phyloP scores from a whole-genome alignment of 2,797 vertebrate species.

The Darevskia nairensis region DNA sequence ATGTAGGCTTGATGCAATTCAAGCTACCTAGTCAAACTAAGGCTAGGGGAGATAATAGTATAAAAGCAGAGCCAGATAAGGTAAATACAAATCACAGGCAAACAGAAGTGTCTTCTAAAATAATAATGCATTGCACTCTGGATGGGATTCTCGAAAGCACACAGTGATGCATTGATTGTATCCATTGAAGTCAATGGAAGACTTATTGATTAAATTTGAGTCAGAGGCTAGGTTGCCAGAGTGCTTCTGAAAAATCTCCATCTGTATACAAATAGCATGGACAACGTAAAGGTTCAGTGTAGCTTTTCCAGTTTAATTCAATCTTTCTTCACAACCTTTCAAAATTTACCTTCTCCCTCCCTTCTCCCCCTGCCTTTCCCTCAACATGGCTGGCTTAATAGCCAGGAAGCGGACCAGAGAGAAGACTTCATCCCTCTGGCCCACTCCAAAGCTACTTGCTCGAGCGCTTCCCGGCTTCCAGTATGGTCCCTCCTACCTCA shows the following conservation, averaged over 20 bases:
- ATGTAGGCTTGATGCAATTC: conserved; percentile 26
- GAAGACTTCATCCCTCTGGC: too few relatives aligned
- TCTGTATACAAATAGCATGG: not conserved
- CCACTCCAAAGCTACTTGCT: too few relatives aligned
- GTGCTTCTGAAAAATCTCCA: conserved; percentile 24
- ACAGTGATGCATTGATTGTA: conserved; percentile 2
- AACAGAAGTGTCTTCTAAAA: conserved; percentile 14
- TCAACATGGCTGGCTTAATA: too few relatives aligned
- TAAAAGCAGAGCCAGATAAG: conserved; percentile 16
- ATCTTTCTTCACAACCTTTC: not conserved
- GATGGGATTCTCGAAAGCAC: conserved; percentile 9
- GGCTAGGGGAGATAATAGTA: not conserved
- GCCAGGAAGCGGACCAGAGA: too few relatives aligned
- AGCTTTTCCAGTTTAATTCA: not conserved
- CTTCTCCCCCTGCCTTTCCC: too few relatives aligned
- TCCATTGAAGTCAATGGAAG: conserved; percentile 12
- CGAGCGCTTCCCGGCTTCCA: too few relatives aligned
- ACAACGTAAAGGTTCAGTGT: not conserved
- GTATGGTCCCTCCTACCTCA: too few relatives aligned
- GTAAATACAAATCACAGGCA: conserved; percentile 31
- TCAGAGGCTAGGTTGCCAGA: not conserved
- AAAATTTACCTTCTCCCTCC: not conserved
- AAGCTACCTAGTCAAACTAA: not conserved
- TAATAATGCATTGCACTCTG: not conserved
- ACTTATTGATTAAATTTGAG: not conserved